A percentile compares a stretch with the other conserved stretches of the same genome.
Conservation (phyloP, 2,888 invertebrate genomes). For the Conus canariensis region DNA sequence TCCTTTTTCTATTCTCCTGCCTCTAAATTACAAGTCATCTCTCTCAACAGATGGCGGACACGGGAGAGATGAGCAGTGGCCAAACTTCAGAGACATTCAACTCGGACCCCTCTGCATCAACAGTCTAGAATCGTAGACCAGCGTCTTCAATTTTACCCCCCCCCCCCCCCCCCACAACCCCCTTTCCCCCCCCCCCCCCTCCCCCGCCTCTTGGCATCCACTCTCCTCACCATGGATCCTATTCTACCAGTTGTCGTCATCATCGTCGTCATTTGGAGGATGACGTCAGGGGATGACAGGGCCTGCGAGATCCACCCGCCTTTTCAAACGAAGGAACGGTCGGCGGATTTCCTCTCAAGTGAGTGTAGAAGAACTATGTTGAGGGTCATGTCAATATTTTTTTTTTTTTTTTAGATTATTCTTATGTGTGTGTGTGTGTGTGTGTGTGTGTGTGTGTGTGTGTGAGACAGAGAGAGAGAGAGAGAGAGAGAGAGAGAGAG, state of each 20-base stretch:
- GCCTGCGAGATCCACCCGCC: conserved; percentile 24
- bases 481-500: no score
- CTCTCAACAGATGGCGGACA: no score
- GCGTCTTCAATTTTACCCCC: no score
- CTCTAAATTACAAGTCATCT: no score
- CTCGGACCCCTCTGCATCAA: no score
- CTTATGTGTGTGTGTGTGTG: background rate
- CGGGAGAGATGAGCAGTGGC: no score
- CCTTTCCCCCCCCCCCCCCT: background rate
- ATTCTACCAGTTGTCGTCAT: background rate
- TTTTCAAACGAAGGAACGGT: conserved; percentile 30
- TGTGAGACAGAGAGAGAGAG: no score
- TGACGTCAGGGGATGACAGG: conserved; percentile 26
- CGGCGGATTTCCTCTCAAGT: conserved; percentile 34
- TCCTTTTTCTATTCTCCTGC: background rate
- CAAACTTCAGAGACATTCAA: no score
- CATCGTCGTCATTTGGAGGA: background rate
- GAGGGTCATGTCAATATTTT: background rate
- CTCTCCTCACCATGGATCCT: no score
- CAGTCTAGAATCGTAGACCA: no score
- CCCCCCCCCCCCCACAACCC: background rate
- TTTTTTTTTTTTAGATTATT: background rate
- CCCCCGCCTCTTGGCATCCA: background rate
- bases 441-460: no score
- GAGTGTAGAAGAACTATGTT: background rate